phyloP scores from a whole-genome alignment of 2,113 vertebrate species.

The Myanophis thanlyinensis region DNA sequence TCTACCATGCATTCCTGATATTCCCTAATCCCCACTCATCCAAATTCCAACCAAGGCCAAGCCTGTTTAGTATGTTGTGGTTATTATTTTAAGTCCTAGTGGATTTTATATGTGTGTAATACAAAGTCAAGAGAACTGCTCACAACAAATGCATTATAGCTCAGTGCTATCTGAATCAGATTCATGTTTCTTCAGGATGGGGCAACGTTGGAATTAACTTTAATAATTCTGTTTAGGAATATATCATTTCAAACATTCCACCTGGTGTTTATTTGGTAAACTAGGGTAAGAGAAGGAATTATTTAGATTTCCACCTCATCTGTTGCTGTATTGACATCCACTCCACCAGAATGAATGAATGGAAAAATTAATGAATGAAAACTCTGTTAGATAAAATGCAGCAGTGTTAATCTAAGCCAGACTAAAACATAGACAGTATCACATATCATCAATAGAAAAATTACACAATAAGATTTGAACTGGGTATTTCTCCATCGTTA shows the following conservation, averaged over 20 bases:
- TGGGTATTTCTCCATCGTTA: neutral
- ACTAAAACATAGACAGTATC: neutral
- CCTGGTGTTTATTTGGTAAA: neutral
- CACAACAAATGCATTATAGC: neutral
- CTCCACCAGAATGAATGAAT: neutral
- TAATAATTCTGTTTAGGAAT: neutral
- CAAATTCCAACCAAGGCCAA: neutral
- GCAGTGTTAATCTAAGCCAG: neutral
- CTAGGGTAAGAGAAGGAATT: neutral
- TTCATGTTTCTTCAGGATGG: neutral
- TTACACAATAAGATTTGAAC: neutral
- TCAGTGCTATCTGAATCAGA: neutral
- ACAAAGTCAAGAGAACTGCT: neutral
- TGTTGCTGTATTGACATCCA: neutral
- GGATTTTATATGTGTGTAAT: neutral
- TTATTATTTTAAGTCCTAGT: neutral
- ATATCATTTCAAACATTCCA: neutral
- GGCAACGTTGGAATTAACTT: neutral
- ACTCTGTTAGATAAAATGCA: neutral
- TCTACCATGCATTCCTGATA: neutral
- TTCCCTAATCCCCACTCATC: neutral
- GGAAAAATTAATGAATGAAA: neutral
- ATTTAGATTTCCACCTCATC: neutral
- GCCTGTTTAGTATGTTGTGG: neutral
- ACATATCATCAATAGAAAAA: neutral